Evolutionary conservation across 2,797 vertebrate species (phyloP).

Genomic region (Liasis olivaceus): DNA sequence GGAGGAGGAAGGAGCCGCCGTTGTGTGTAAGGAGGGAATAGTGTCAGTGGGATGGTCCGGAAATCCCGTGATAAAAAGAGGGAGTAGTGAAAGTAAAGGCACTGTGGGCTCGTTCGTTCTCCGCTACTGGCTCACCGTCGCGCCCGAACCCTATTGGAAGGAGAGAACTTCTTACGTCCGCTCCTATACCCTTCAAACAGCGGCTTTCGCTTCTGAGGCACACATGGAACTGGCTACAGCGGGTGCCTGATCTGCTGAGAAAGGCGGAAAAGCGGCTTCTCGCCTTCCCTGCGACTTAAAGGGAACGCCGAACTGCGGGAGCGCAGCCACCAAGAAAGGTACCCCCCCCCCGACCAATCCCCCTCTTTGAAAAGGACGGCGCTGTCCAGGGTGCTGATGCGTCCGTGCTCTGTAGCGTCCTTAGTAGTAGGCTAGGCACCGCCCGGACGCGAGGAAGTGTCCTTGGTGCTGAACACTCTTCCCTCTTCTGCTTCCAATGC

Average conservation of each 20-base stretch:
- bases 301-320: background rate
- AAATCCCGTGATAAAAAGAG: conserved; percentile 72
- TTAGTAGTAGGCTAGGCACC: background rate
- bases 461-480: conserved; percentile 15
- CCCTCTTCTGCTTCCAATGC: background rate
- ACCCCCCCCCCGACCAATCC: background rate
- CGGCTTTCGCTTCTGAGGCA: conserved; percentile 48
- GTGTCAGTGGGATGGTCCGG: conserved; percentile 69
- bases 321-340: background rate
- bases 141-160: conserved; percentile 45
- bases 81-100: conserved; percentile 47
- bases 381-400: conserved; percentile 28
- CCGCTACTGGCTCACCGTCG: conserved; percentile 33
- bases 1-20: conserved; percentile 57
- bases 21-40: conserved; percentile 36
- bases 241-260: conserved; percentile 54
- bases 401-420: background rate
- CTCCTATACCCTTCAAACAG: conserved; percentile 68
- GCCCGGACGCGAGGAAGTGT: conserved; percentile 11
- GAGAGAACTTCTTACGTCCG: conserved; percentile 55
- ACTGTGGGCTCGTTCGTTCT: background rate
- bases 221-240: conserved; percentile 66
- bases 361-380: background rate
- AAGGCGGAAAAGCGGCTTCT: background rate
- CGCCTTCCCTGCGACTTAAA: background rate